These are phyloP conservation scores for Cettia cetti DNA, from an alignment of 2,113 vertebrate genomes.

Conservation along the genomic window DNA sequence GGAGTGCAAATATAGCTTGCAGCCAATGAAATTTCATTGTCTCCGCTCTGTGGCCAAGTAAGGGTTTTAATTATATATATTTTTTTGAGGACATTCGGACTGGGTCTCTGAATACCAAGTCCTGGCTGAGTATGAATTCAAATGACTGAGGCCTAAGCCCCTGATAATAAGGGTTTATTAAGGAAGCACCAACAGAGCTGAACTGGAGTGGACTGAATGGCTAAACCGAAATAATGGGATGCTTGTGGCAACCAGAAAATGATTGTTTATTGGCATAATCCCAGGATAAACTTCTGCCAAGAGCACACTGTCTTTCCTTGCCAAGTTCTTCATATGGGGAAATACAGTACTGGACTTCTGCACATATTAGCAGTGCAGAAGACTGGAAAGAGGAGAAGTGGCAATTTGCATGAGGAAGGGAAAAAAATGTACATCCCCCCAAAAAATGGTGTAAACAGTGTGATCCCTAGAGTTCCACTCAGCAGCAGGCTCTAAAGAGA, in stretches of 20 bases:
- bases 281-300: constrained; percentile 54
- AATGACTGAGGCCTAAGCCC: constrained; percentile 17
- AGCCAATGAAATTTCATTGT: constrained; percentile 3
- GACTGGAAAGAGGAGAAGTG: not conserved
- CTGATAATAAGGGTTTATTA: constrained; percentile 53
- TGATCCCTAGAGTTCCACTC: not conserved
- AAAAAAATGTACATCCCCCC: not conserved
- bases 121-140: constrained; percentile 22
- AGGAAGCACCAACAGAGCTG: constrained; percentile 4
- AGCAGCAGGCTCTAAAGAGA: not conserved
- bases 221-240: constrained; percentile 36
- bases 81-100: not conserved
- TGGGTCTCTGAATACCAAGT: not conserved
- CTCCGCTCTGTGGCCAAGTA: not conserved
- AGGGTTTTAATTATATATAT: not conserved
- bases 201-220: constrained; percentile 35
- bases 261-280: constrained; percentile 51
- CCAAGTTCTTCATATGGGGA: constrained; percentile 50
- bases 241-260: constrained; percentile 60
- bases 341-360: constrained; percentile 35
- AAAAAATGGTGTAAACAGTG: not conserved
- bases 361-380: not conserved
- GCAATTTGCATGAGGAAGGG: not conserved
- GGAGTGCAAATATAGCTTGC: constrained; percentile 25
- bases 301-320: not conserved